These are phyloP conservation scores for Oceanodroma leucorhoa DNA, from an alignment of 2,797 vertebrate species.

Conservation along the genomic window DNA sequence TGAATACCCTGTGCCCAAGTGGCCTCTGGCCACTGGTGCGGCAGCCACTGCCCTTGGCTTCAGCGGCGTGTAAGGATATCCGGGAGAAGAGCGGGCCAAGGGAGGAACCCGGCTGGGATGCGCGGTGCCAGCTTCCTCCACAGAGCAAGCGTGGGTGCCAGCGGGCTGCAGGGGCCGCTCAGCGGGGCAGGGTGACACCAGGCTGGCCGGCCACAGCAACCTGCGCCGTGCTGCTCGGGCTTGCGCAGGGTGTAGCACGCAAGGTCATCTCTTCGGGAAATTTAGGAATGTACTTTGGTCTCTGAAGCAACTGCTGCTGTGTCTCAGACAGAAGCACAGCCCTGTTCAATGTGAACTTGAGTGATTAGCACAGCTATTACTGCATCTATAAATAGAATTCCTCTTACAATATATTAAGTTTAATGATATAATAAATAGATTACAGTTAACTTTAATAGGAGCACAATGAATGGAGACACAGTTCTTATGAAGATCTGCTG, in stretches of 20 bases:
- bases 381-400: slow-evolving; percentile 57
- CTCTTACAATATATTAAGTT: slow-evolving; percentile 56
- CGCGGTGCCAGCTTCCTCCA: neutral
- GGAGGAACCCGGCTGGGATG: neutral
- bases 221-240: fast-evolving
- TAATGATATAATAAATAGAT: slow-evolving; percentile 68
- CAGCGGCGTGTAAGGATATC: neutral
- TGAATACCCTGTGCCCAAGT: neutral
- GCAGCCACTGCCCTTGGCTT: neutral
- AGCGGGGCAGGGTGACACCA: neutral
- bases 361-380: slow-evolving; percentile 30
- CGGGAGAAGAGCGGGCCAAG: neutral
- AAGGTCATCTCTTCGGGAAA: neutral
- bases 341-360: slow-evolving; percentile 33
- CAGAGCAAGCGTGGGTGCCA: neutral
- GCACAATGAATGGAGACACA: slow-evolving; percentile 9
- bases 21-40: neutral
- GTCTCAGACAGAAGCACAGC: neutral
- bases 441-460: slow-evolving; percentile 56
- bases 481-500: slow-evolving; percentile 20
- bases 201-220: neutral
- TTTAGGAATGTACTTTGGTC: neutral
- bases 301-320: neutral
- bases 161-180: neutral
- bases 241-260: neutral